Percentiles rank a stretch among this genome's conserved stretches.
These are phyloP conservation scores for Morone chrysops DNA, from an alignment of 2,113 vertebrate species.

Conservation along the genomic window DNA sequence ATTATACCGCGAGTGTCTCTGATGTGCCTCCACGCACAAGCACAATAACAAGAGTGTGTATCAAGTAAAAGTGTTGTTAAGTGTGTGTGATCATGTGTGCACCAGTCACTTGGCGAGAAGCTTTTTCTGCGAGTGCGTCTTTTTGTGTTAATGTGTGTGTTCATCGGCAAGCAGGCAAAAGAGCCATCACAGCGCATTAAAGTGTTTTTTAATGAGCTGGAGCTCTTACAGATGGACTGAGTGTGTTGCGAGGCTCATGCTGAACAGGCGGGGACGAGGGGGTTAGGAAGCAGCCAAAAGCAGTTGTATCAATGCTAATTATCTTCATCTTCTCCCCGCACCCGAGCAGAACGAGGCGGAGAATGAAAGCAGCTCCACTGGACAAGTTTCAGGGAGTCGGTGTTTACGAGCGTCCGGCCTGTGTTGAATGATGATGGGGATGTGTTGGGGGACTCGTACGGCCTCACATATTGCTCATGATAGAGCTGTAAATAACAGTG, in stretches of 20 bases:
- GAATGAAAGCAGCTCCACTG: constrained; percentile 32
- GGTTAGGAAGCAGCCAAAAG: constrained; percentile 47
- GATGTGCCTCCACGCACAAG: not conserved
- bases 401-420: not conserved
- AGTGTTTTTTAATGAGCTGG: constrained; percentile 70
- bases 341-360: constrained; percentile 1
- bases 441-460: too few species aligned
- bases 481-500: not conserved
- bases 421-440: not conserved
- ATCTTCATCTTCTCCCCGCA: constrained; percentile 40
- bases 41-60: constrained; percentile 20
- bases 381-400: not conserved
- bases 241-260: constrained; percentile 38
- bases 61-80: constrained; percentile 16
- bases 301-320: constrained; percentile 43
- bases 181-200: constrained; percentile 50
- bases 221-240: constrained; percentile 57
- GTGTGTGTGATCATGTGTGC: constrained; percentile 26
- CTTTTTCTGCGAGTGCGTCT: not conserved
- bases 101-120: constrained; percentile 1
- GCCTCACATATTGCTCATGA: not conserved
- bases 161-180: constrained; percentile 29
- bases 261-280: constrained; percentile 44
- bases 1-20: constrained; percentile 37
- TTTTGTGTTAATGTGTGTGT: constrained; percentile 17